phyloP scores from a whole-genome alignment of 2,888 invertebrate species.

The Lasioglossum malachurum region DNA sequence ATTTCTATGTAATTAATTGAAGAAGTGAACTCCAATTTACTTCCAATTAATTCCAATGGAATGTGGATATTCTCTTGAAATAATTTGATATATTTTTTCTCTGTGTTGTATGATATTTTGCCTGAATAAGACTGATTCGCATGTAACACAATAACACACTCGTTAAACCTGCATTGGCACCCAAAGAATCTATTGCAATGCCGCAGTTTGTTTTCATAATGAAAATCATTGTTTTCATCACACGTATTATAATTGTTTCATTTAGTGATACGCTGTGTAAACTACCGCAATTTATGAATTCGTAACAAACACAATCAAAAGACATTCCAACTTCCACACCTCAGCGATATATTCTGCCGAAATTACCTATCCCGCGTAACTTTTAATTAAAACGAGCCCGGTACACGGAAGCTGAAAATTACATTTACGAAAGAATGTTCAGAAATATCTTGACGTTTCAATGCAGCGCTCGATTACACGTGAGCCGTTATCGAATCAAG shows the following conservation, averaged over 20 bases:
- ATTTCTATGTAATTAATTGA: too few species aligned
- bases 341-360: background rate
- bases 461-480: background rate
- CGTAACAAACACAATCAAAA: background rate
- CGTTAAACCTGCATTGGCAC: background rate
- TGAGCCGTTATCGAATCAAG: background rate
- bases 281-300: background rate
- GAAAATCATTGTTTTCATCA: too few species aligned
- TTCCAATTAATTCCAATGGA: too few species aligned
- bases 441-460: background rate
- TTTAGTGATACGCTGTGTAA: background rate
- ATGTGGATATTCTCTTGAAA: too few species aligned
- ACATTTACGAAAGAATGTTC: background rate
- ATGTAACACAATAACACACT: too few species aligned
- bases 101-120: background rate
- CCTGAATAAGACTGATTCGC: too few species aligned
- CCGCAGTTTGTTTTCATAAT: too few species aligned
- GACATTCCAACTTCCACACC: background rate
- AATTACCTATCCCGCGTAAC: background rate
- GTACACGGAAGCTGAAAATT: background rate
- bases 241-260: background rate
- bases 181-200: too few species aligned
- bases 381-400: background rate
- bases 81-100: background rate
- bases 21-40: too few species aligned